Base-by-base conservation (phyloP, 1,140 invertebrate genomes). In the Planococcus citri region DNA sequence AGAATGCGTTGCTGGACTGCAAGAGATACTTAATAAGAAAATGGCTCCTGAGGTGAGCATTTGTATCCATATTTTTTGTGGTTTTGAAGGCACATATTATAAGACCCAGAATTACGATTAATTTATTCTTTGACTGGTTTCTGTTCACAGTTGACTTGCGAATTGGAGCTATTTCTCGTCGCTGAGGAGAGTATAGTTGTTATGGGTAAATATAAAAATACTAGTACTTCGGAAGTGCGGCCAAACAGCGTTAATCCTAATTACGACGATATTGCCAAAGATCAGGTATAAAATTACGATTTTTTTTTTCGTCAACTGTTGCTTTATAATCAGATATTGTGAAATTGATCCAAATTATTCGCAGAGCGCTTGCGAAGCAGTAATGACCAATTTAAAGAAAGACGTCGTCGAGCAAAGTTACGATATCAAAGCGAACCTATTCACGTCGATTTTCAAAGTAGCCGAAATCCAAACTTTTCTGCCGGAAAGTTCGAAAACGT, bases 381-480 rank as follows among this genome's bases (percentile, higher is more conserved):
- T n/a, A n/a, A n/a, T n/a, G n/a, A n/a, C n/a, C n/a, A n/a, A n/a
- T n/a, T n/a, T n/a, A n/a, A n/a, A n/a, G n/a, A 64, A 64, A 27
- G 60, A 10, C 20, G 22, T 64, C 6, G 20, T 24, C 12, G 60
- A 64, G 60, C 22, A 64, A 20, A 10, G 24, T 25, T 64, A 64
- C 20, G 25, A 64, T 17, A 17, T 64, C 20, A 25, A 24, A 64
- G 24, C 60, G 9, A 64, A 64, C 60, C 10, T 90, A 33, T 82
- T 92, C 14, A 82, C 93, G 10, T 93, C 90, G 72, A 91, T 93
- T 77, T 90, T 93, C 78, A 93, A 93, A 80, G 89, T 93, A 81
- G 90, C 90, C 17, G 89, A 92, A 81, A 89, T 92, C 21, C 89
- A 91, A 77, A 87, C 90, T 41, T 82, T 87, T 24, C 73, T 78